These are phyloP conservation scores for Petrocephalus zakoni DNA, from an alignment of 2,113 vertebrate genomes.

Conservation along the genomic window DNA sequence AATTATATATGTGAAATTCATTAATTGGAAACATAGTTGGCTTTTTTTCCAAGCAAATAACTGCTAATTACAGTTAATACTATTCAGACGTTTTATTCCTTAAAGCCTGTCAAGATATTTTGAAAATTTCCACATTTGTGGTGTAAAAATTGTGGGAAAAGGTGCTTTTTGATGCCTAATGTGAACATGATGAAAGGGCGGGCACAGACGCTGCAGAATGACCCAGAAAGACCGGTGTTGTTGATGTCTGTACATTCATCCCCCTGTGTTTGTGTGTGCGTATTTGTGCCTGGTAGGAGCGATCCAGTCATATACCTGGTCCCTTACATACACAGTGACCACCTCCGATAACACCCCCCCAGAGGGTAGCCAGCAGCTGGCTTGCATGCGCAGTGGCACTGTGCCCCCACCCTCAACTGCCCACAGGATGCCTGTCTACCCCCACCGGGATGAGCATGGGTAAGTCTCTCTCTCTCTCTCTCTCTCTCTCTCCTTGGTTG, in stretches of 20 bases:
- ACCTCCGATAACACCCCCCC: slow-evolving; percentile 81
- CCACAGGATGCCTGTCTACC: slow-evolving; percentile 88
- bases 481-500: neutral
- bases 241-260: neutral
- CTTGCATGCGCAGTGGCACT: slow-evolving; percentile 84
- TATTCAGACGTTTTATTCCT: neutral
- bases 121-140: neutral
- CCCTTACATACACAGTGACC: slow-evolving; percentile 98
- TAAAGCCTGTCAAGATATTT: neutral
- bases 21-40: neutral
- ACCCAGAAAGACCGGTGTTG: neutral
- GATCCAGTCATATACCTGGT: slow-evolving; percentile 99
- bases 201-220: neutral
- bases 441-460: slow-evolving; percentile 92
- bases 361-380: slow-evolving; percentile 80
- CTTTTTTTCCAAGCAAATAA: neutral
- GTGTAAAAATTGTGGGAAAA: neutral
- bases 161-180: neutral
- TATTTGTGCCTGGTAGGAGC: slow-evolving; percentile 69
- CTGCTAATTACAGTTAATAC: neutral
- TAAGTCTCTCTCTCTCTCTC: slow-evolving; percentile 45
- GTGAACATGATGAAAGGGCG: neutral
- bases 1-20: neutral
- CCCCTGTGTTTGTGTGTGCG: neutral
- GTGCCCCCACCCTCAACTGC: slow-evolving; percentile 74